Conservation (phyloP, 2,113 vertebrate genomes). For the Paradisaea rubra region DNA sequence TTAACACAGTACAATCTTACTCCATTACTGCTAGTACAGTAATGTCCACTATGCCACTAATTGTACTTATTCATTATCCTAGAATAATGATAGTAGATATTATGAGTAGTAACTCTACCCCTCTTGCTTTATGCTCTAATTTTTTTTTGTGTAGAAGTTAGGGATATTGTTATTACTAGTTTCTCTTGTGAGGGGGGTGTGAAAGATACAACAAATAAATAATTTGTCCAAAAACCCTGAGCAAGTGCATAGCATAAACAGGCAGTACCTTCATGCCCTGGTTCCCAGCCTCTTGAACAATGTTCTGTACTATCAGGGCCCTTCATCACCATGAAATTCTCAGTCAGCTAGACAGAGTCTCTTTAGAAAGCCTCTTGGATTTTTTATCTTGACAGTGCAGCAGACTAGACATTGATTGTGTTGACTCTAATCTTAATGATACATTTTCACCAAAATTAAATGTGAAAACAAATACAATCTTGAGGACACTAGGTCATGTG, state of each 20-base stretch:
- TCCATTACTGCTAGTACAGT: background rate
- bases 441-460: background rate
- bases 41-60: background rate
- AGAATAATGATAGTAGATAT: background rate
- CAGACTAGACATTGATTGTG: background rate
- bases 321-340: background rate
- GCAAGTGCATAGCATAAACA: background rate
- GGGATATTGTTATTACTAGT: background rate
- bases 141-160: background rate
- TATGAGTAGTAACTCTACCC: background rate
- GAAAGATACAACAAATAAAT: background rate
- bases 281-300: background rate
- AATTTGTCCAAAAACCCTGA: background rate
- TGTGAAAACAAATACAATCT: background rate
- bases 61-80: background rate
- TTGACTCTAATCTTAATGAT: background rate
- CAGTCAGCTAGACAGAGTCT: background rate
- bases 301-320: background rate
- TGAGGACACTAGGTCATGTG: background rate
- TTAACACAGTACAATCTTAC: background rate
- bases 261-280: background rate
- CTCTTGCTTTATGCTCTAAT: background rate
- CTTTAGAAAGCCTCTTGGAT: background rate
- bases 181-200: background rate
- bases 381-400: constrained; percentile 6